phyloP scores from a whole-genome alignment of 2,888 invertebrate species.

The Leptura quadrifasciata region DNA sequence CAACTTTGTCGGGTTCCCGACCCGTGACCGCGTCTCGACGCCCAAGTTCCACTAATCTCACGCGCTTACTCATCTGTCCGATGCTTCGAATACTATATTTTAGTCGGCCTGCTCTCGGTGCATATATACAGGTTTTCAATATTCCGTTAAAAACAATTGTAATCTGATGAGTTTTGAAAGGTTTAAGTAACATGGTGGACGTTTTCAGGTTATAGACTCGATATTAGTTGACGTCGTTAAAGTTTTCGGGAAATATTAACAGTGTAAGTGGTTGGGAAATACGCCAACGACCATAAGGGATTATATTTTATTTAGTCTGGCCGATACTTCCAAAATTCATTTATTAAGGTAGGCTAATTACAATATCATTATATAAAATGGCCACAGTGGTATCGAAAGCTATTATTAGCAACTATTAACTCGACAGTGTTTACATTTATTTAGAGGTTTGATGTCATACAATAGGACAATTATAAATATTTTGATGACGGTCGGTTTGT shows the following conservation, averaged over 20 bases:
- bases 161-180: neutral
- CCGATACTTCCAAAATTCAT: neutral
- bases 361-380: neutral
- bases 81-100: slow-evolving; percentile 23
- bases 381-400: neutral
- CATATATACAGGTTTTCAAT: neutral
- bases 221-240: neutral
- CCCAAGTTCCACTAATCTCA: slow-evolving; percentile 57
- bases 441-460: slow-evolving; percentile 24
- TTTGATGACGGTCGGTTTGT: slow-evolving; percentile 12
- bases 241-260: neutral
- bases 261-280: neutral
- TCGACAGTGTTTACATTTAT: neutral
- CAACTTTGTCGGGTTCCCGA: slow-evolving; percentile 41
- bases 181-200: neutral
- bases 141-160: neutral
- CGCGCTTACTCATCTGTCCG: slow-evolving; percentile 19
- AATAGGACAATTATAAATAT: slow-evolving; percentile 19
- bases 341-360: neutral
- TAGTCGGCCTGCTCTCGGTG: neutral
- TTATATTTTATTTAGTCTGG: neutral
- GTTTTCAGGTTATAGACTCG: neutral
- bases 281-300: neutral
- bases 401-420: slow-evolving; percentile 20
- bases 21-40: slow-evolving; percentile 57